A percentile compares a stretch with the other conserved stretches of the same genome.
Evolutionary conservation across 2,797 vertebrate genomes (phyloP).

Genomic region (Momotus momota): DNA sequence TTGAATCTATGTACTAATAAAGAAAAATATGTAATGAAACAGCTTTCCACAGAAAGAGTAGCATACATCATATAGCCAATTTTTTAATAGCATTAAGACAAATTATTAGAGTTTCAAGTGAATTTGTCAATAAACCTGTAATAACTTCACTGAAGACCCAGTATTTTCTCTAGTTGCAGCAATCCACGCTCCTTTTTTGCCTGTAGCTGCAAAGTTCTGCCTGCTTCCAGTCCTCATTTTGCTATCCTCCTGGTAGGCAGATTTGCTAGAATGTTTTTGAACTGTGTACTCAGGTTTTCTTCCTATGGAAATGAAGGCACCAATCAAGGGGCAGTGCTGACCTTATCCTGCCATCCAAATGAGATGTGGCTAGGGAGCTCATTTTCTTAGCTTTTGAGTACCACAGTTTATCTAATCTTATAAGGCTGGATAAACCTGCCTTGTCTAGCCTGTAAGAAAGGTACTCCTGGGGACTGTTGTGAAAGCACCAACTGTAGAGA

Average conservation of each 20-base stretch:
- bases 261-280: neutral
- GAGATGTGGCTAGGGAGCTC: neutral
- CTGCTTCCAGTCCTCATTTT: neutral
- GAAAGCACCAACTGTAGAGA: neutral
- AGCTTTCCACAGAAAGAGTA: neutral
- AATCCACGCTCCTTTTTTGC: neutral
- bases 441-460: neutral
- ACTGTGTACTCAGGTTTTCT: neutral
- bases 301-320: neutral
- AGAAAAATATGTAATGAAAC: neutral
- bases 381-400: neutral
- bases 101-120: neutral
- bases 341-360: neutral
- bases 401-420: neutral
- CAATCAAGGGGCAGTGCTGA: neutral
- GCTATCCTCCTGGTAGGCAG: neutral
- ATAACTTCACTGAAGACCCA: neutral
- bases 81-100: neutral
- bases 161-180: neutral
- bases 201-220: neutral
- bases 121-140: neutral
- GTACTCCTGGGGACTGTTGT: neutral
- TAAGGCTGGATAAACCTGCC: neutral
- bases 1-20: constrained; percentile 82
- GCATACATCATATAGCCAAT: neutral